Evolutionary conservation across 2,797 vertebrate species (phyloP), one percentile per base, ranked within the genome.

Genomic region (Triplophysa bombifrons): DNA sequence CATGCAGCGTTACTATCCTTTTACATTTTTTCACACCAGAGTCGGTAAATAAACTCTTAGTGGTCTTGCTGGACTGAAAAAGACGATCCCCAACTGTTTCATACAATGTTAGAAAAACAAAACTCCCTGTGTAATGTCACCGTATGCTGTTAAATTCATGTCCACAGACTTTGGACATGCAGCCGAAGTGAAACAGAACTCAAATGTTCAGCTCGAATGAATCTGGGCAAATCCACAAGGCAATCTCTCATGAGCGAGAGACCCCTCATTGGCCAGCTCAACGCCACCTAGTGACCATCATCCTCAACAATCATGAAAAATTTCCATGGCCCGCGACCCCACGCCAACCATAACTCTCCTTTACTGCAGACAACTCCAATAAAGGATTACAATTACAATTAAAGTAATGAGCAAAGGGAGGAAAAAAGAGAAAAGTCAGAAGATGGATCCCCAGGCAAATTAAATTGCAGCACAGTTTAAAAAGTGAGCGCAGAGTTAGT

Each of bases 321-420:
- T 93, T 89, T 92, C 85, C 71, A 82, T 84, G 88, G 87, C 90
- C 90, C 83, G 74, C 84, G 89, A 89, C 92, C 92, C 92, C 92
- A 88, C 84, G 86, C 87, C 86, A 85, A 90, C 88, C 88, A 91
- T 94, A 94, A 94, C 88, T 93, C 92, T 92, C 88, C 87, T 93
- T 94, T 93, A 93, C 91, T 93, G 92, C 92, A 89, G 92, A 90
- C 92, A 90, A 90, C 90, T 90, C 90, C 90, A 94, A 93, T 94
- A 94, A 94, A 93, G 92, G 91, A 93, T 91, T 91, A 93, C 92
- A 94, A 94, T 93, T 92, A 93, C 91, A 93, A 93, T 94, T 93
- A 93, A 93, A 93, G 92, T 93, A 94, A 94, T 92, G 91, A 94
- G 90, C 91, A 93, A 92, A 93, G 90, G 90, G 87, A 85, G 88